These are phyloP conservation scores for Trachymyrmex cornetzi DNA, from an alignment of 1,140 invertebrate genomes.

Conservation along the genomic window DNA sequence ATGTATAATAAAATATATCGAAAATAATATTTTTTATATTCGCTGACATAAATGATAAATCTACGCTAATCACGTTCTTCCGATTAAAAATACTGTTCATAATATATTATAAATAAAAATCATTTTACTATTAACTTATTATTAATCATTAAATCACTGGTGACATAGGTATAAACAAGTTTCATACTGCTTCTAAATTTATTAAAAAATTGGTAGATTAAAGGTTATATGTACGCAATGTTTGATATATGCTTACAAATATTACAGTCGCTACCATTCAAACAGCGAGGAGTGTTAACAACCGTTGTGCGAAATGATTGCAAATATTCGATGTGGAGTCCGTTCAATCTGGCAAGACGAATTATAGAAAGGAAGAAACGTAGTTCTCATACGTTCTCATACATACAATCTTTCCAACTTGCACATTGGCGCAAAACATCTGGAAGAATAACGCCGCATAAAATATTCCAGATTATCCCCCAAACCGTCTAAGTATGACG, in stretches of 20 bases:
- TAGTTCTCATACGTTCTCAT: slow-evolving; percentile 3
- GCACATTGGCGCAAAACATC: slow-evolving; percentile 51
- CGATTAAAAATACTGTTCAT: neutral
- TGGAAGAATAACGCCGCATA: slow-evolving; percentile 49
- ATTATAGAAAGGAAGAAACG: slow-evolving; percentile 21
- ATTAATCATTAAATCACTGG: neutral
- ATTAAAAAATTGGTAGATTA: neutral
- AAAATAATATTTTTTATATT: slow-evolving; percentile 17
- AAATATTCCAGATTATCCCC: slow-evolving; percentile 59
- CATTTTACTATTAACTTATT: neutral
- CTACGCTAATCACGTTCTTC: neutral
- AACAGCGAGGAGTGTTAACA: neutral
- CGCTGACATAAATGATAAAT: slow-evolving; percentile 27
- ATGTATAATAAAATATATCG: slow-evolving; percentile 51
- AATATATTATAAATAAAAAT: neutral
- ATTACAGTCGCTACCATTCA: neutral
- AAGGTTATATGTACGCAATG: neutral
- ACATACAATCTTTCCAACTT: slow-evolving; percentile 16
- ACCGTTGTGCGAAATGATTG: neutral
- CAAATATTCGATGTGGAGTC: slow-evolving; percentile 27
- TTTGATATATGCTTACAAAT: neutral
- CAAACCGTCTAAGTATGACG: slow-evolving; percentile 31
- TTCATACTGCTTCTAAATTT: slow-evolving; percentile 4
- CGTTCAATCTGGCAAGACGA: slow-evolving; percentile 16
- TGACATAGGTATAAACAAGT: neutral